Conservation (phyloP, 2,113 vertebrate genomes). For the Proteles cristata region DNA sequence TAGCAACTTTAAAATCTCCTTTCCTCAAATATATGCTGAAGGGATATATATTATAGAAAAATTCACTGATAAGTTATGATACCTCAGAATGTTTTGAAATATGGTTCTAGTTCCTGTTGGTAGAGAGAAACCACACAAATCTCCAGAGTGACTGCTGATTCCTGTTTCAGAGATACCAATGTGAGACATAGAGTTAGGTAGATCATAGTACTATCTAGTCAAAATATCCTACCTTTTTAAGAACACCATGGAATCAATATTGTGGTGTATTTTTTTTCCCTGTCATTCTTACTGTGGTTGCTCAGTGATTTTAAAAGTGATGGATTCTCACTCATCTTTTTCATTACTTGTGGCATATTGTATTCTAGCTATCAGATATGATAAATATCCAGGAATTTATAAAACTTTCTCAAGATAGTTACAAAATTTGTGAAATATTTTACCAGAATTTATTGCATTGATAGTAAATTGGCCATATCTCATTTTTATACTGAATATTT, state of each 20-base stretch:
- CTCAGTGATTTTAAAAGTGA: neutral
- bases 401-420: neutral
- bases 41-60: neutral
- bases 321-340: constrained; percentile 10
- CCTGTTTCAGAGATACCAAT: neutral
- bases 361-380: neutral
- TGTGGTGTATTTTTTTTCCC: neutral
- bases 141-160: neutral
- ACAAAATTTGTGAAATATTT: neutral
- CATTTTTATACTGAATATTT: constrained; percentile 31
- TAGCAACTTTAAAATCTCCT: neutral
- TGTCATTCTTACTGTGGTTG: neutral
- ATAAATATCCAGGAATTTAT: neutral
- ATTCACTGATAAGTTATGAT: neutral
- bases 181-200: neutral
- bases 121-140: neutral
- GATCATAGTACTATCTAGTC: neutral
- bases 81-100: neutral
- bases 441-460: neutral
- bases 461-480: neutral
- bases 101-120: neutral
- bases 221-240: neutral
- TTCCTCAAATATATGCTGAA: neutral
- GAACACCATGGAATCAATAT: neutral
- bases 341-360: neutral